phyloP scores from a whole-genome alignment of 2,888 invertebrate genomes.

The Nomada goodeniana region DNA sequence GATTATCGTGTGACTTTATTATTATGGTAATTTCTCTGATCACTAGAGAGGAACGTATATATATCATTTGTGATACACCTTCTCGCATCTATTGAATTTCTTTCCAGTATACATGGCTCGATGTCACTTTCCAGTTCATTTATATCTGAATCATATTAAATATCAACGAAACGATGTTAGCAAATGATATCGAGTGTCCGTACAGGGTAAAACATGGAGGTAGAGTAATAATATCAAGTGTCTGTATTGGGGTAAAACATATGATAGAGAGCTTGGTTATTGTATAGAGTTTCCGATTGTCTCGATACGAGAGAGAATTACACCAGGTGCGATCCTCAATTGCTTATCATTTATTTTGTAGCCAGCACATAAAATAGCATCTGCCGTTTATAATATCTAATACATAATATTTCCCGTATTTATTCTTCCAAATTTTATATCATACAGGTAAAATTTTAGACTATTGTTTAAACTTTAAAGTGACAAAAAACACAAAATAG shows the following conservation, averaged over 20 bases:
- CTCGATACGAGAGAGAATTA: too few species aligned
- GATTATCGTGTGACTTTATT: not conserved
- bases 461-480: too few species aligned
- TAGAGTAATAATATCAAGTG: conserved; percentile 27
- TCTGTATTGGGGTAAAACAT: conserved; percentile 14
- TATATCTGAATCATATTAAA: conserved; percentile 41
- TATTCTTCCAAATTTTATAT: too few species aligned
- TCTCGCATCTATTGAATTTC: conserved; percentile 38
- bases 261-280: not conserved
- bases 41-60: conserved; percentile 17
- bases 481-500: too few species aligned
- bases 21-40: conserved; percentile 6
- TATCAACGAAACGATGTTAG: conserved; percentile 42
- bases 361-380: too few species aligned
- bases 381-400: too few species aligned
- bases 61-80: not conserved
- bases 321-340: too few species aligned
- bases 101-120: conserved; percentile 22
- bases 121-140: conserved; percentile 26
- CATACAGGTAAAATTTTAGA: too few species aligned
- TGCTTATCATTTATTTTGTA: too few species aligned
- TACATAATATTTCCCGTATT: too few species aligned
- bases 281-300: conserved; percentile 30
- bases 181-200: conserved; percentile 38
- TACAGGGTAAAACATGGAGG: conserved; percentile 7